phyloP scores from a whole-genome alignment of 2,888 invertebrate genomes.

The Aphidoletes aphidimyza region DNA sequence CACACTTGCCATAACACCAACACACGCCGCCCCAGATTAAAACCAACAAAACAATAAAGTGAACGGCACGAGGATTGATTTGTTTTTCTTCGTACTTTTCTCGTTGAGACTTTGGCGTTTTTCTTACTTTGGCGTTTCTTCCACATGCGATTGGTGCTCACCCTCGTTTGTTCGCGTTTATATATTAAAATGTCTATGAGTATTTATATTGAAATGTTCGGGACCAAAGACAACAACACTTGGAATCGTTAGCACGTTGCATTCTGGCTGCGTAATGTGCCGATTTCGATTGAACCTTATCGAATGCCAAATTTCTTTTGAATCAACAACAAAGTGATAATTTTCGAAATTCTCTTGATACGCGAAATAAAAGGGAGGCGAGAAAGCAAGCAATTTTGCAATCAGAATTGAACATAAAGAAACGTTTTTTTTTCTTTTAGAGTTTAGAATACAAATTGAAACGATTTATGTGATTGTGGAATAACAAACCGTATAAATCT shows the following conservation, averaged over 20 bases:
- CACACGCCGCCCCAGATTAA: conserved; percentile 13
- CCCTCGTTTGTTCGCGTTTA: too few relatives aligned
- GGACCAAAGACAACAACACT: too few relatives aligned
- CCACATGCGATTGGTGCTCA: too few relatives aligned
- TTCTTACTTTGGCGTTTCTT: too few relatives aligned
- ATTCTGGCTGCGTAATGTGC: not conserved
- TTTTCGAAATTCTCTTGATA: not conserved
- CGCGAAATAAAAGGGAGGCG: not conserved
- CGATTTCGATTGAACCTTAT: conserved; percentile 43
- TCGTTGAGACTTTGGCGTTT: too few relatives aligned
- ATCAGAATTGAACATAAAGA: not conserved
- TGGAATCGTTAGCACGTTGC: too few relatives aligned
- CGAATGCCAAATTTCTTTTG: not conserved
- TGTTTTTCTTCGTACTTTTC: conserved; percentile 1
- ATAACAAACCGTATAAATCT: not conserved
- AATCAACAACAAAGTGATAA: conserved; percentile 7
- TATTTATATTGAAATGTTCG: not conserved
- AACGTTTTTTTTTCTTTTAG: too few relatives aligned
- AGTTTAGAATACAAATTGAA: not conserved
- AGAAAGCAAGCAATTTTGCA: not conserved
- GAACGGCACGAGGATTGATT: not conserved
- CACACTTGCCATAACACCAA: conserved; percentile 8
- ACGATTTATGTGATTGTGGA: conserved; percentile 14
- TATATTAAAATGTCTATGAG: too few relatives aligned
- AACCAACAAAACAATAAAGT: conserved; percentile 51